Conservation (phyloP, 2,797 vertebrate genomes). For the Oreortyx pictus region DNA sequence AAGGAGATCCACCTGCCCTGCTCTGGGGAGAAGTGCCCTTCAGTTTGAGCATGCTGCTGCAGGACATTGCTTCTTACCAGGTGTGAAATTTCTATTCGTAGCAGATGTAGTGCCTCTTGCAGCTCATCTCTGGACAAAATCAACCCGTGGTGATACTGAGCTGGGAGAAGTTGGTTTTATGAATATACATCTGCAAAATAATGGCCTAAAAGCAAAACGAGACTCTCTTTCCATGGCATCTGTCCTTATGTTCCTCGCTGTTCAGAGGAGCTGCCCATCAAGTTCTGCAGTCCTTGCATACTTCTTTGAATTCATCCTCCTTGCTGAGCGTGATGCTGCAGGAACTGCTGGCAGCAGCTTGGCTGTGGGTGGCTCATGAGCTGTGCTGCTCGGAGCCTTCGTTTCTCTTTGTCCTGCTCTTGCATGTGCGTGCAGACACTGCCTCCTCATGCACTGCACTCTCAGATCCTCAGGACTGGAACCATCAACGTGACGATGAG, state of each 20-base stretch:
- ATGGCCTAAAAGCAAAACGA: background rate
- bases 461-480: background rate
- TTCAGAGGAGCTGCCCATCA: background rate
- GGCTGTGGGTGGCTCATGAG: background rate
- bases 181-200: background rate
- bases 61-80: background rate
- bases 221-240: rapidly evolving
- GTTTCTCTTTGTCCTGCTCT: background rate
- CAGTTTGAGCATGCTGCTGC: background rate
- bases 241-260: background rate
- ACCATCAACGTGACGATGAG: rapidly evolving
- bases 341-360: background rate
- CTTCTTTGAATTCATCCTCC: background rate
- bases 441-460: background rate
- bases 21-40: background rate
- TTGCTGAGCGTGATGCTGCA: background rate
- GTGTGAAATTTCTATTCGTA: background rate
- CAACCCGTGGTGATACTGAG: rapidly evolving
- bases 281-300: background rate
- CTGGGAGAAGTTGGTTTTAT: background rate
- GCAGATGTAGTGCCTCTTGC: background rate
- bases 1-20: rapidly evolving
- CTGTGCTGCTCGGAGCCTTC: background rate
- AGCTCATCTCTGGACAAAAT: background rate
- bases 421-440: background rate